Evolutionary conservation across 2,888 invertebrate species (phyloP), one percentile per base, ranked within the genome.

Genomic region (Orthosia gracilis): DNA sequence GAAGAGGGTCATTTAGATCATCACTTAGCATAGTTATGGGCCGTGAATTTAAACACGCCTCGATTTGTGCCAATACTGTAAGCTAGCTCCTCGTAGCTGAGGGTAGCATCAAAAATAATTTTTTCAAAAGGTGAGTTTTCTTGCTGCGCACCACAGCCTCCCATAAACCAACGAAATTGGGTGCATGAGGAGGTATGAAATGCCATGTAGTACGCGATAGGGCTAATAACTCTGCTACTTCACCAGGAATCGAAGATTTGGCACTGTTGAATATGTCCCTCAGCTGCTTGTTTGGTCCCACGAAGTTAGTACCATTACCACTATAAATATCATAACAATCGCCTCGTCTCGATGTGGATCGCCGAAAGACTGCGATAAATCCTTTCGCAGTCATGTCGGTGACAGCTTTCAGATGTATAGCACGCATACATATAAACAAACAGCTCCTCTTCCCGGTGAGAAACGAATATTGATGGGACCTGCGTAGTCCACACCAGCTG

Each of bases 1-100:
- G 71, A 0, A 66, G 71, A n/a, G 69, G 73, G n/a, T 80, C 77
- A 52, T 69, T 78, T 13, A 66, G 69, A 21, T 77, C 69, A n/a
- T 75, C n/a, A 65, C 64, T 73, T 50, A 78, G 9, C 3, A 68
- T 26, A 11, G 57, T 26, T 15, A 80, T 50, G 2, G 73, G 73
- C 13, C 78, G 67, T 2, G 76, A 78, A 66, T 81, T 81, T 13
- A 81, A 54, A n/a, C n/a, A n/a, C n/a, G n/a, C n/a, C n/a, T n/a
- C n/a, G n/a, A n/a, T n/a, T n/a, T n/a, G n/a, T n/a, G 66, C 21
- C 47, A 73, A 23, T 0, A 73, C 63, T 11, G 79, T 76, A 2
- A n/a, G 69, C 12, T n/a, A 79, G 15, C 15, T 76, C 76, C n/a
- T 80, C 74, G 9, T 79, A 79, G 0, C 72, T 72, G 7, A 49